phyloP scores from a whole-genome alignment of 2,113 vertebrate species.

The Ivindomyrus marchei region DNA sequence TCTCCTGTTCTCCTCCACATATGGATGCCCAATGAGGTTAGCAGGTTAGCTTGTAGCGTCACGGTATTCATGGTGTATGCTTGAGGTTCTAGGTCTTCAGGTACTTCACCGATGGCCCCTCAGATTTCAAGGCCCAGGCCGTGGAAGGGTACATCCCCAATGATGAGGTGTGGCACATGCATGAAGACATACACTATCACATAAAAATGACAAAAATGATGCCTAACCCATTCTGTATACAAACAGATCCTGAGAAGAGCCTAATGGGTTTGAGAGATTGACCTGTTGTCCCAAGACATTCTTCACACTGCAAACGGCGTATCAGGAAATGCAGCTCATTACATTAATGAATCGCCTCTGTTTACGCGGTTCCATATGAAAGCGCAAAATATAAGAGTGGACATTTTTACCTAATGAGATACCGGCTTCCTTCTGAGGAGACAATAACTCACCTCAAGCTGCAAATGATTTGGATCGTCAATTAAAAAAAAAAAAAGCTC shows the following conservation, averaged over 20 bases:
- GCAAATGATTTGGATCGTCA: not conserved
- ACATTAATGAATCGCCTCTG: not conserved
- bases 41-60: not conserved
- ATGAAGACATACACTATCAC: not conserved
- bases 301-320: not conserved
- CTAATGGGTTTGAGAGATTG: not conserved
- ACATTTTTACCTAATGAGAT: not conserved
- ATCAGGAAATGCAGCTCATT: not conserved
- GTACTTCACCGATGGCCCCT: not conserved
- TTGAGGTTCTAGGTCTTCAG: not conserved
- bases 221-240: not conserved
- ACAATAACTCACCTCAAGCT: not conserved
- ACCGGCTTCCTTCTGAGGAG: not conserved
- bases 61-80: not conserved
- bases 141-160: not conserved
- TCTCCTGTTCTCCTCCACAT: not conserved
- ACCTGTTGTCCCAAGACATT: not conserved
- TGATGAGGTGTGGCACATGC: not conserved
- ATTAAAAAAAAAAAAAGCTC: not conserved
- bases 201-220: not conserved
- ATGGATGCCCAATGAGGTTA: not conserved
- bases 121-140: not conserved
- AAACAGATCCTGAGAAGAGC: not conserved
- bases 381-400: not conserved
- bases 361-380: not conserved